Percentiles rank a stretch among this genome's conserved stretches.
These are phyloP conservation scores for Vulpes vulpes DNA, from an alignment of 2,113 vertebrate genomes.

Conservation along the genomic window DNA sequence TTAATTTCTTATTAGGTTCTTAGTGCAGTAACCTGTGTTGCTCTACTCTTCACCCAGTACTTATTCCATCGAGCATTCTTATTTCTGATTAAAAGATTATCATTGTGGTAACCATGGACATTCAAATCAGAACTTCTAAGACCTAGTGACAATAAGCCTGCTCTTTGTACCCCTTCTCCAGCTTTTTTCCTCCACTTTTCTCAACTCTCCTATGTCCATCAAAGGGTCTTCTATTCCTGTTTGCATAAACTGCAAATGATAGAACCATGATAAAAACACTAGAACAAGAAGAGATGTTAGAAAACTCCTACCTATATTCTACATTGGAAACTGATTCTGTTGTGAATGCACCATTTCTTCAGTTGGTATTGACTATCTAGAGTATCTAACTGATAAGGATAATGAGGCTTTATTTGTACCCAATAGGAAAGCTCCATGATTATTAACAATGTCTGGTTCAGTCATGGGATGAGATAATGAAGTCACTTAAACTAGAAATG, in stretches of 20 bases:
- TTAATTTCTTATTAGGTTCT: not conserved
- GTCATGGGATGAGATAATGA: not conserved
- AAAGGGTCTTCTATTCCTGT: not conserved
- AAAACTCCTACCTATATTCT: not conserved
- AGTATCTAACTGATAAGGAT: not conserved
- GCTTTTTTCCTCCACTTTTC: not conserved
- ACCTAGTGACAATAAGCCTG: not conserved
- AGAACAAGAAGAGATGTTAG: not conserved
- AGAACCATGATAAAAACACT: not conserved
- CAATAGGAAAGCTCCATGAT: not conserved
- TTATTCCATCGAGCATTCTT: not conserved
- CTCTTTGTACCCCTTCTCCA: fast-evolving
- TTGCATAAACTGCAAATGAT: not conserved
- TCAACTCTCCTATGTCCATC: not conserved
- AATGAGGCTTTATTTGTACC: not conserved
- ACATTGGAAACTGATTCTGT: not conserved
- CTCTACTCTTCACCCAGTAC: not conserved
- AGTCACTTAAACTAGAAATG: not conserved
- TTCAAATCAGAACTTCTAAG: not conserved
- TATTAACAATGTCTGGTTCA: not conserved
- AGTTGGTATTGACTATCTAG: not conserved
- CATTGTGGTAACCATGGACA: not conserved
- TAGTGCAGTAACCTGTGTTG: not conserved
- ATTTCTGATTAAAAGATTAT: not conserved
- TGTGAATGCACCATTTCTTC: not conserved